These are phyloP conservation scores for Dioctria rufipes DNA, from an alignment of 2,888 invertebrate species.

Conservation along the genomic window DNA sequence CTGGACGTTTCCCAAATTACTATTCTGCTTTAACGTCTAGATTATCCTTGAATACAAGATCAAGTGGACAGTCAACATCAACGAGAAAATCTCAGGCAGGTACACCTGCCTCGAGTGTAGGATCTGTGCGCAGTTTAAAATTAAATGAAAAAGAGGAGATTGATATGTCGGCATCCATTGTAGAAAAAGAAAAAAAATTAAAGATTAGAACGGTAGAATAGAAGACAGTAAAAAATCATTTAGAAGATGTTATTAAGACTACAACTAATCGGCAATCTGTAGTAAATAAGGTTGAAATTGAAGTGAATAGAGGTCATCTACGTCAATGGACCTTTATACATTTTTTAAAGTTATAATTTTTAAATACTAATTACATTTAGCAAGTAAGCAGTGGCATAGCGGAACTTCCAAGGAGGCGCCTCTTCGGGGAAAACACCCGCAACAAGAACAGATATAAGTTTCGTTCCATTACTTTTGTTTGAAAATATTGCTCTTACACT, in stretches of 20 bases:
- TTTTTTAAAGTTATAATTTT: too few species aligned
- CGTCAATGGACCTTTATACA: too few species aligned
- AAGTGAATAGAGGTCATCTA: conserved; percentile 72
- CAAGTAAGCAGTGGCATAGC: too few species aligned
- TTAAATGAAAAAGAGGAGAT: conserved; percentile 55
- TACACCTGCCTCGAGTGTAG: conserved; percentile 68
- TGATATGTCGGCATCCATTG: conserved; percentile 4
- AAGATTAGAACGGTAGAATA: conserved; percentile 72
- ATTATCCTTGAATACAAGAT: conserved; percentile 18
- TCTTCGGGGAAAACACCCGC: too few species aligned
- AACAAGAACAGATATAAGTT: too few species aligned
- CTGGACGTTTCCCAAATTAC: conserved; percentile 69
- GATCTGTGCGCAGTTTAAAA: conserved; percentile 63
- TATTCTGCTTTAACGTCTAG: conserved; percentile 54
- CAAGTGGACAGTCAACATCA: conserved; percentile 58
- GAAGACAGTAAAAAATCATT: conserved; percentile 61
- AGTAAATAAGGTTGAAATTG: conserved; percentile 4
- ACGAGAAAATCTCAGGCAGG: conserved; percentile 51
- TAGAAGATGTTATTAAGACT: conserved; percentile 22
- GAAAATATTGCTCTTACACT: too few species aligned
- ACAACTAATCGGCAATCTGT: background rate
- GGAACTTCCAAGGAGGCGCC: too few species aligned
- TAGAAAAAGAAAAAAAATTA: conserved; percentile 63
- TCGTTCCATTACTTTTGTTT: too few species aligned
- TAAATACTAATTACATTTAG: too few species aligned